Evolutionary conservation across 2,797 vertebrate species (phyloP).

Genomic region (Macropodus opercularis): DNA sequence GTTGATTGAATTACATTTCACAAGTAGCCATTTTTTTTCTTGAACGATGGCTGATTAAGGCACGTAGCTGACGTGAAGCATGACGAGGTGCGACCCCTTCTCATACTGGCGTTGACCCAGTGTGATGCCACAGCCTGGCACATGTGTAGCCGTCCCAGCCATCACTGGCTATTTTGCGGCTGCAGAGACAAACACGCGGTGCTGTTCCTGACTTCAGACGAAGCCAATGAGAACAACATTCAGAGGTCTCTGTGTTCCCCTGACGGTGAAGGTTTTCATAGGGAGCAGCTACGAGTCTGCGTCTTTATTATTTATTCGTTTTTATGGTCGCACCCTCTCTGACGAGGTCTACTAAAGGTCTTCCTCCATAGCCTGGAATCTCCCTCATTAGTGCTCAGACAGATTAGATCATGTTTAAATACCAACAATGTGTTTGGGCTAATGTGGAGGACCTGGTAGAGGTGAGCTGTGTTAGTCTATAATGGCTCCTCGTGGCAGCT

Average conservation of each 20-base stretch:
- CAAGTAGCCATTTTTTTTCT: background rate
- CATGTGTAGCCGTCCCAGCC: slow-evolving; percentile 41
- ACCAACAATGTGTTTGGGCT: background rate
- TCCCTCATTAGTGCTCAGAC: background rate
- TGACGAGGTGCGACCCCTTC: slow-evolving; percentile 13
- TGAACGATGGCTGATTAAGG: slow-evolving; percentile 1
- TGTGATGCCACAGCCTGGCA: slow-evolving; percentile 33
- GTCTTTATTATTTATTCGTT: slow-evolving; percentile 37
- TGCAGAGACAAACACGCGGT: slow-evolving; percentile 16
- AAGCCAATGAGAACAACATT: slow-evolving; percentile 25
- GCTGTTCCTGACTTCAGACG: slow-evolving; percentile 14
- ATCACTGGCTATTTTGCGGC: slow-evolving; percentile 18
- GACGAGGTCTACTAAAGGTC: slow-evolving; percentile 51
- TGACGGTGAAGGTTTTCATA: slow-evolving; percentile 8
- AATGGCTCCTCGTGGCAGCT: slow-evolving; percentile 1
- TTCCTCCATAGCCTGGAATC: background rate
- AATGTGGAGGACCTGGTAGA: background rate
- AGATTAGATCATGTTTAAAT: no score
- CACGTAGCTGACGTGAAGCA: slow-evolving; percentile 14
- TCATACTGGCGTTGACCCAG: slow-evolving; percentile 35
- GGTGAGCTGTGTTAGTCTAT: background rate
- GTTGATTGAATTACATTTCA: slow-evolving; percentile 11
- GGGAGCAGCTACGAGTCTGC: slow-evolving; percentile 4
- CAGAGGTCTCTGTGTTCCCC: slow-evolving; percentile 4
- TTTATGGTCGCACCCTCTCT: slow-evolving; percentile 10